Evolutionary conservation across 2,113 vertebrate species (phyloP).

Genomic region (Motacilla alba): DNA sequence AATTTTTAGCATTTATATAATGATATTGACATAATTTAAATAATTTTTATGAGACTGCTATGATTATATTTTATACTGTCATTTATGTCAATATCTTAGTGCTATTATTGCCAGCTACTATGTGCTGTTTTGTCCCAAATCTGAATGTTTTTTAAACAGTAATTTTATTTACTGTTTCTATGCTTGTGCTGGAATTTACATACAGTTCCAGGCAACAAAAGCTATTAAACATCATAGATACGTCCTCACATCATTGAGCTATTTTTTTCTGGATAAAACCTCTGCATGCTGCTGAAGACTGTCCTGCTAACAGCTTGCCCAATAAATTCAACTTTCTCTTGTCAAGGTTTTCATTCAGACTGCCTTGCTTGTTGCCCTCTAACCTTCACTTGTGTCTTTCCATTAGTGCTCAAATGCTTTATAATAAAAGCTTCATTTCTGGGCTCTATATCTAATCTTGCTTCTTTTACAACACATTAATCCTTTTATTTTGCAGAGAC

Average conservation of each 20-base stretch:
- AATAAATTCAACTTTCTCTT: not conserved
- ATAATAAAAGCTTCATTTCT: not conserved
- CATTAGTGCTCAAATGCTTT: not conserved
- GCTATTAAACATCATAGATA: not conserved
- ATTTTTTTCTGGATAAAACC: not conserved
- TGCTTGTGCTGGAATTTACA: not conserved
- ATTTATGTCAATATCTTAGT: not conserved
- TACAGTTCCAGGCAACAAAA: not conserved
- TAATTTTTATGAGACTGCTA: not conserved
- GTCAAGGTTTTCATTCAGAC: not conserved
- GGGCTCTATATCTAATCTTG: not conserved
- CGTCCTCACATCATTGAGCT: not conserved
- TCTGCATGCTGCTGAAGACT: not conserved
- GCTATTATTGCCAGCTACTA: not conserved
- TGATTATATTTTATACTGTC: not conserved
- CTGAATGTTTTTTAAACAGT: not conserved
- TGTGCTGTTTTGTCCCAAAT: not conserved
- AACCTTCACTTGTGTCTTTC: not conserved
- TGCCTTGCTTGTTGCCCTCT: not conserved
- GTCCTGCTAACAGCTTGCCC: not conserved
- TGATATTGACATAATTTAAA: not conserved
- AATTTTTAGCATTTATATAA: not conserved
- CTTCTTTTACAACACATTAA: not conserved
- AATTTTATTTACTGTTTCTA: not conserved
- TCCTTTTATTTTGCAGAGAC: not conserved